A percentile compares a stretch with the other conserved stretches of the same genome.
Evolutionary conservation across 1,140 invertebrate genomes (phyloP).

Genomic region (Acromyrmex heyeri): DNA sequence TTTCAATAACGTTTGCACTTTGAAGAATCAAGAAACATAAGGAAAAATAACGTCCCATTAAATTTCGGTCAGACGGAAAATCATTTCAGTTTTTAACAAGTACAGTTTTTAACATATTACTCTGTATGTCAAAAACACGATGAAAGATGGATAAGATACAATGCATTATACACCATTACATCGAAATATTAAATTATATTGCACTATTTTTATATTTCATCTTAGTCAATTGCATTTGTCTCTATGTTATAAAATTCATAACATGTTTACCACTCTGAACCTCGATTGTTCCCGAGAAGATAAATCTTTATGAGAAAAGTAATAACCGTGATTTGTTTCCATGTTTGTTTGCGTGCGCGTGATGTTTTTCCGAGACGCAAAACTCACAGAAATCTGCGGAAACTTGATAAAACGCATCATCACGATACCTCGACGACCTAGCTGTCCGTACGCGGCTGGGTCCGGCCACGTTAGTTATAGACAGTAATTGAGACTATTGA

Average conservation of each 20-base stretch:
- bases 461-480: constrained; percentile 53
- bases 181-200: neutral
- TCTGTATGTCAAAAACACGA: neutral
- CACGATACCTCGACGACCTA: neutral
- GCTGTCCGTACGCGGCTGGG: neutral
- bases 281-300: neutral
- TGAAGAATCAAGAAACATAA: neutral
- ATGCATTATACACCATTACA: neutral
- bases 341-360: neutral
- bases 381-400: neutral
- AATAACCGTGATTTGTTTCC: neutral
- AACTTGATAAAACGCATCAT: constrained; percentile 12
- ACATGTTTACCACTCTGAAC: neutral
- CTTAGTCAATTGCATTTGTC: neutral
- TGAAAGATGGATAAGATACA: neutral
- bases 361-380: neutral
- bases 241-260: neutral
- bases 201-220: neutral
- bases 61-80: neutral
- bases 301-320: neutral
- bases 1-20: neutral
- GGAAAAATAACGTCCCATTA: neutral
- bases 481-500: constrained; percentile 46
- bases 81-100: neutral
- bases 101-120: neutral